phyloP scores from a whole-genome alignment of 2,888 invertebrate genomes.

The Polymixis lichenea region DNA sequence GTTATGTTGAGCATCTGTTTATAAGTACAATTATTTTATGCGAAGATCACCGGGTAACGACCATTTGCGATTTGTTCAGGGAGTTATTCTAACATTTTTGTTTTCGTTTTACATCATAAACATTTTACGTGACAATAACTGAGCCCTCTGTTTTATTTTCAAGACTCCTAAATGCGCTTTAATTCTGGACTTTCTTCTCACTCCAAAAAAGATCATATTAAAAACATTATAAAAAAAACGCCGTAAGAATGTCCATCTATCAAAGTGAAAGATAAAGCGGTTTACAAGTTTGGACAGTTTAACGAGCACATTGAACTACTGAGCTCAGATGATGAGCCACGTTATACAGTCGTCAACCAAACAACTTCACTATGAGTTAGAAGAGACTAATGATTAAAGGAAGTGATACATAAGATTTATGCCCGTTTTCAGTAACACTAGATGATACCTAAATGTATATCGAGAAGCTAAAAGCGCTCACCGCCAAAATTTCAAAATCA shows the following conservation, averaged over 20 bases:
- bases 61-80: background rate
- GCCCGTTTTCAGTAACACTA: background rate
- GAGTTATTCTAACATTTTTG: background rate
- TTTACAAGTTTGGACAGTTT: constrained; percentile 61
- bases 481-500: background rate
- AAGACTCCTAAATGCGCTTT: background rate
- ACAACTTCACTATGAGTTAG: constrained; percentile 28
- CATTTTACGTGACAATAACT: background rate
- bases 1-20: background rate
- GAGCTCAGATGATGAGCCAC: constrained; percentile 45
- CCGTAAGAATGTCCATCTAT: constrained; percentile 42
- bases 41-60: background rate
- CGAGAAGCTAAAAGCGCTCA: background rate
- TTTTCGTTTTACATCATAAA: background rate
- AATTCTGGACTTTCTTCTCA: background rate
- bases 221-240: constrained; percentile 26
- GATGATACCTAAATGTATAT: background rate
- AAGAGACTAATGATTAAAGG: background rate
- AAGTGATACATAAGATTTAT: too few relatives aligned
- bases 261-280: constrained; percentile 52
- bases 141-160: background rate
- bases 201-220: background rate
- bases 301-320: constrained; percentile 48
- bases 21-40: background rate
- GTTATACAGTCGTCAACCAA: constrained; percentile 26